Percentiles rank a stretch among this genome's conserved stretches.
These are phyloP conservation scores for Pasiphila rectangulata DNA, from an alignment of 2,888 invertebrate species.

Conservation along the genomic window DNA sequence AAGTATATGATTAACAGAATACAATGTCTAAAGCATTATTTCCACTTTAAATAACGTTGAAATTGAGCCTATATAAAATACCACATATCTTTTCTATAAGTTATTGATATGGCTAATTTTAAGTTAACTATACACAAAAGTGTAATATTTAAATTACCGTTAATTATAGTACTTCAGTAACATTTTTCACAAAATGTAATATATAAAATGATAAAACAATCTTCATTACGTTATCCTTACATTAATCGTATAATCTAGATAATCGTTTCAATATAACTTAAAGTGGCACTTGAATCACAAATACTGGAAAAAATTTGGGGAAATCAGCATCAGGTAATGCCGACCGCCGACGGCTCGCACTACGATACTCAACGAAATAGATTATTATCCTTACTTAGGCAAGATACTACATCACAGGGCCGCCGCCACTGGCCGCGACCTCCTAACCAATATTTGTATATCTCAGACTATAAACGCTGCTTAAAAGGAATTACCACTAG, in stretches of 20 bases:
- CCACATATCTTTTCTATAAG: conserved; percentile 82
- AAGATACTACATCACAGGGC: conserved; percentile 76
- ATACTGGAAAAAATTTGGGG: conserved; percentile 86
- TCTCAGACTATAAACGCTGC: conserved; percentile 74
- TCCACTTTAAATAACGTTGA: conserved; percentile 80
- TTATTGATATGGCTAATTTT: conserved; percentile 83
- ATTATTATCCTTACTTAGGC: conserved; percentile 76
- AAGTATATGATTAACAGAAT: conserved; percentile 81
- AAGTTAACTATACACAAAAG: conserved; percentile 82
- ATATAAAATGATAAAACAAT: conserved; percentile 83
- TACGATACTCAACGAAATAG: conserved; percentile 68
- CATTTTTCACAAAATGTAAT: conserved; percentile 80
- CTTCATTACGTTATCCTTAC: conserved; percentile 82
- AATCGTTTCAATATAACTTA: conserved; percentile 84
- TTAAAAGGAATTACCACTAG: conserved; percentile 77
- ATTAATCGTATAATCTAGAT: conserved; percentile 82
- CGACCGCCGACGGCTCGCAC: conserved; percentile 55
- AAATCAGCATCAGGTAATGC: conserved; percentile 75
- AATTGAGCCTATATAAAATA: conserved; percentile 82
- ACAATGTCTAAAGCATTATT: conserved; percentile 77
- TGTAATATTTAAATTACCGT: conserved; percentile 80
- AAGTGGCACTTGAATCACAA: conserved; percentile 90
- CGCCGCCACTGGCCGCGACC: conserved; percentile 26
- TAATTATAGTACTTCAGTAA: conserved; percentile 79
- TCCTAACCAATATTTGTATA: conserved; percentile 40